phyloP scores from a whole-genome alignment of 2,113 vertebrate species.

The Semnornis frantzii region DNA sequence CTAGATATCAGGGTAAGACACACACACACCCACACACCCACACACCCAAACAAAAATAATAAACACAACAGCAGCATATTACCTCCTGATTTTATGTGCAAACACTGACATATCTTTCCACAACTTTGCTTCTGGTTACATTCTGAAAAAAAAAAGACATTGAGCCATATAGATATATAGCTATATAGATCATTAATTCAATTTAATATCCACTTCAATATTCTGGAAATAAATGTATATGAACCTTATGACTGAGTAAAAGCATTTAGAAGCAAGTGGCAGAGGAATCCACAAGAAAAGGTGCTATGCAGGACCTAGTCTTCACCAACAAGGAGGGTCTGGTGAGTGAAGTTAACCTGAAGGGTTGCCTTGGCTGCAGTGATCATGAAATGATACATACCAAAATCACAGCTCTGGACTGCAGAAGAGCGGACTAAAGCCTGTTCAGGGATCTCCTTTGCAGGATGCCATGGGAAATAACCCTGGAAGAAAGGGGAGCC shows the following conservation, averaged over 20 bases:
- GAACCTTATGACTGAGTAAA: neutral
- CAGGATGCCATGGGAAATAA: too few relatives aligned
- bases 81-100: neutral
- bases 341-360: too few relatives aligned
- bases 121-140: accelerated
- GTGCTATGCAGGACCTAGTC: too few relatives aligned
- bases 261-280: neutral
- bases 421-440: too few relatives aligned
- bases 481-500: too few relatives aligned
- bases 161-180: neutral
- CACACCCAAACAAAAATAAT: neutral
- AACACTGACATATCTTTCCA: neutral
- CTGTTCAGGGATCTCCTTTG: too few relatives aligned
- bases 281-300: too few relatives aligned
- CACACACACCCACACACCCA: neutral
- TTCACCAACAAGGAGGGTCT: too few relatives aligned
- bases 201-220: neutral
- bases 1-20: neutral
- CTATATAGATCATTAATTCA: neutral
- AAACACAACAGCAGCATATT: neutral
- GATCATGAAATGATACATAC: too few relatives aligned
- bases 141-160: neutral
- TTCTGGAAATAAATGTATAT: neutral
- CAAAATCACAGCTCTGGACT: too few relatives aligned
- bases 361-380: too few relatives aligned